Evolutionary conservation across 2,888 invertebrate species (phyloP).

Genomic region (Parapristionchus giblindavisi): DNA sequence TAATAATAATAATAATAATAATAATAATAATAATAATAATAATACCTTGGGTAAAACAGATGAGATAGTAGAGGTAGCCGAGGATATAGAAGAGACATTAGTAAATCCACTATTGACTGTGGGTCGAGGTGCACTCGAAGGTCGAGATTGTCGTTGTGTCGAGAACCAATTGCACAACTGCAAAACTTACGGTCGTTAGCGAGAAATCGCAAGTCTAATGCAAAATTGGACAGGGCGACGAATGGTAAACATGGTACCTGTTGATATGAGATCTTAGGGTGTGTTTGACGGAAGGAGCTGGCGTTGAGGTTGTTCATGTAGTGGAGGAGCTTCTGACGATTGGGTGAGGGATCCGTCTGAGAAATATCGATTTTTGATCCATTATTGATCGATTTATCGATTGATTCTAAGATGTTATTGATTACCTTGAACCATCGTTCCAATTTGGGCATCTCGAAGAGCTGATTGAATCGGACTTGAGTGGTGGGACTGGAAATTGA

Average conservation of each 20-base stretch:
- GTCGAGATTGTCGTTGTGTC: constrained; percentile 79
- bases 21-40: too few relatives aligned
- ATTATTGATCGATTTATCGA: too few relatives aligned
- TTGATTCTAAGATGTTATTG: neutral
- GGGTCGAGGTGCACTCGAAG: constrained; percentile 33
- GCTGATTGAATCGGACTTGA: constrained; percentile 59
- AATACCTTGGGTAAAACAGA: constrained; percentile 26
- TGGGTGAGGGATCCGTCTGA: constrained; percentile 89
- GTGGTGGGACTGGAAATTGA: constrained; percentile 53
- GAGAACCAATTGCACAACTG: constrained; percentile 79
- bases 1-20: too few relatives aligned
- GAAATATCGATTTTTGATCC: neutral
- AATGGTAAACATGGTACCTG: constrained; percentile 54
- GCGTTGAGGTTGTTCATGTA: constrained; percentile 93
- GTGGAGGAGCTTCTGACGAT: constrained; percentile 92
- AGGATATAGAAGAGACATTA: constrained; percentile 14
- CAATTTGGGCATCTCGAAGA: constrained; percentile 89
- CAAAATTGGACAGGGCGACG: too few relatives aligned
- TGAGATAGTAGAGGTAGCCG: constrained; percentile 18
- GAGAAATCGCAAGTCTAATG: too few relatives aligned
- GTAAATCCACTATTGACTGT: constrained; percentile 25
- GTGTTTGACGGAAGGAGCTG: constrained; percentile 80
- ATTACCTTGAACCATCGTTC: constrained; percentile 86
- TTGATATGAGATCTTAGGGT: constrained; percentile 60
- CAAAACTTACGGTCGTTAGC: neutral